Conservation (phyloP, 2,888 invertebrate species). For the Orthosia gracilis region DNA sequence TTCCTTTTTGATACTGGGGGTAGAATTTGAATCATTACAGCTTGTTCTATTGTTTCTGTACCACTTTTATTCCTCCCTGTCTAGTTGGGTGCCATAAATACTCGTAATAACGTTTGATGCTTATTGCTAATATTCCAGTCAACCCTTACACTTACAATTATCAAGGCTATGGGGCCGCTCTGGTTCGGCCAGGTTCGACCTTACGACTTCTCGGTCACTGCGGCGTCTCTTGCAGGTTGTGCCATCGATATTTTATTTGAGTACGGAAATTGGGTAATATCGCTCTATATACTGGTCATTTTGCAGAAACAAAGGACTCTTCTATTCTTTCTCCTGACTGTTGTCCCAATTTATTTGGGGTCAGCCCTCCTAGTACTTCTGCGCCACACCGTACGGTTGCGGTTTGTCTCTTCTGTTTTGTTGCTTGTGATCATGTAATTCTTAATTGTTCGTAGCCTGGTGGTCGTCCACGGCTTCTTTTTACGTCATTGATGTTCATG, state of each 20-base stretch:
- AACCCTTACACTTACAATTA: conserved; percentile 18
- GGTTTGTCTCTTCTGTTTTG: no score
- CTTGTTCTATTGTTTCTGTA: no score
- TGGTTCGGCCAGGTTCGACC: conserved; percentile 33
- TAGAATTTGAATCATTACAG: no score
- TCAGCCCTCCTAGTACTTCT: no score
- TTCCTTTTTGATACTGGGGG: no score
- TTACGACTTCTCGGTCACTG: conserved; percentile 32
- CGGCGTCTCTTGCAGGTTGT: conserved; percentile 1
- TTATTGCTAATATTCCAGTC: conserved; percentile 25
- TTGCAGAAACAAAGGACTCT: neutral
- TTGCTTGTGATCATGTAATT: no score
- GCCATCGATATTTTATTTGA: conserved; percentile 4
- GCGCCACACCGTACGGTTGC: no score
- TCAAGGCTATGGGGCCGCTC: conserved; percentile 12
- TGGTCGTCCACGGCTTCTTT: no score
- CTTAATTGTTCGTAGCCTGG: no score
- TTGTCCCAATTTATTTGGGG: no score
- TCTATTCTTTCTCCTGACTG: no score
- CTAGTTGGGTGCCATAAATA: neutral
- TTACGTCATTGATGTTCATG: no score
- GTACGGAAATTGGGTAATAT: conserved; percentile 11
- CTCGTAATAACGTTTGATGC: conserved; percentile 5
- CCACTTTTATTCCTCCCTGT: neutral
- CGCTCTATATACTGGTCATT: neutral